Conservation (phyloP, 2,113 vertebrate genomes). For the Mastomys natalensis region DNA sequence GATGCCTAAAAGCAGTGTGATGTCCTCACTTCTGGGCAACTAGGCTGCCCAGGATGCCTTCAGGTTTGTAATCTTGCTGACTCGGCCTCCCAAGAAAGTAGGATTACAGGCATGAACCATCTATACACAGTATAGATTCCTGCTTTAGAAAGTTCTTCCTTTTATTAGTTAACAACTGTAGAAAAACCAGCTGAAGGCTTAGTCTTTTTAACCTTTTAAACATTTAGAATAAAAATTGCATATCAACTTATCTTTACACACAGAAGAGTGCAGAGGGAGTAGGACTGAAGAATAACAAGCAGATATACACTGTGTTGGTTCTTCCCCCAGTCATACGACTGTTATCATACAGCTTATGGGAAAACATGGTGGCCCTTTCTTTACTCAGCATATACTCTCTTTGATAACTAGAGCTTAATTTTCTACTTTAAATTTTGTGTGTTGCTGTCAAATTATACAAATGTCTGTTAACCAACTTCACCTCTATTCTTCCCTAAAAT, state of each 20-base stretch:
- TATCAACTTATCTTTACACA: neutral
- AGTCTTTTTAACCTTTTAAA: neutral
- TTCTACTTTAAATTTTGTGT: conserved; percentile 23
- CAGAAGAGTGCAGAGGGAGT: neutral
- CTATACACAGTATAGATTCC: neutral
- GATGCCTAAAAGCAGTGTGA: neutral
- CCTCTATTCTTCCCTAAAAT: neutral
- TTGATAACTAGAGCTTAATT: conserved; percentile 9
- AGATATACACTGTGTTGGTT: neutral
- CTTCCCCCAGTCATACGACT: neutral
- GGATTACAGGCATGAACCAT: neutral
- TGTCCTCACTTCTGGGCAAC: neutral
- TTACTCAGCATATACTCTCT: neutral
- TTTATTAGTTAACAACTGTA: conserved; percentile 1
- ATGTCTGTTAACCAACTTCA: neutral
- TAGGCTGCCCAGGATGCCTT: neutral
- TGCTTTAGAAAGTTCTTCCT: neutral
- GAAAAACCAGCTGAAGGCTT: conserved; percentile 21
- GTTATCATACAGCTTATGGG: neutral
- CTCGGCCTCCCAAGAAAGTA: neutral
- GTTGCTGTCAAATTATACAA: conserved; percentile 19
- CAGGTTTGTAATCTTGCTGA: neutral
- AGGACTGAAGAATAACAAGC: neutral
- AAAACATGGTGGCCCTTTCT: neutral
- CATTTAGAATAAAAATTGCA: conserved; percentile 1